Evolutionary conservation across 1,140 invertebrate species (phyloP).

Genomic region (Bombus vancouverensis): DNA sequence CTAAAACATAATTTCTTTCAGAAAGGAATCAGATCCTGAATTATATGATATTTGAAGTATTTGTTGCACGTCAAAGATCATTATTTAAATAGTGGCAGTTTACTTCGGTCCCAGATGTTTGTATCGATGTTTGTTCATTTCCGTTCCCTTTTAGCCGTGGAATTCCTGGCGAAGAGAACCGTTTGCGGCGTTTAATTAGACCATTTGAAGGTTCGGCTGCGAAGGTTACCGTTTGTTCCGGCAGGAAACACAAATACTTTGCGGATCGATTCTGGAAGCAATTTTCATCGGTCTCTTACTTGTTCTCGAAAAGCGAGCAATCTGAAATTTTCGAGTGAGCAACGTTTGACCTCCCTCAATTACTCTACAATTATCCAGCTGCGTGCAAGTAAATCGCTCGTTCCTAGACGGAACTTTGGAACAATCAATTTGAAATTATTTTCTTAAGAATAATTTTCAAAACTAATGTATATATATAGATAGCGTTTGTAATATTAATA

Average conservation of each 20-base stretch:
- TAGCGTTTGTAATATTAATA: too few species aligned
- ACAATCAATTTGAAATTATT: neutral
- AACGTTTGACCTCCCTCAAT: neutral
- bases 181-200: slow-evolving; percentile 15
- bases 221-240: slow-evolving; percentile 18
- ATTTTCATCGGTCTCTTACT: slow-evolving; percentile 3
- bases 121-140: slow-evolving; percentile 14
- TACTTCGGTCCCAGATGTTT: neutral
- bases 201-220: neutral
- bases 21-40: neutral
- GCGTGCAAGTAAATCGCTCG: neutral
- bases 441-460: neutral
- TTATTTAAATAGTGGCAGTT: neutral
- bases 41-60: neutral
- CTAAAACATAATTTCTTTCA: too few species aligned
- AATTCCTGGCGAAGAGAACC: neutral
- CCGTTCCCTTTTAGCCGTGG: neutral
- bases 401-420: neutral
- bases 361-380: neutral
- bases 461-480: neutral
- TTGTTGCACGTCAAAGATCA: neutral
- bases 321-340: neutral
- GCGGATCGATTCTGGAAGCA: neutral
- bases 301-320: neutral
- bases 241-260: slow-evolving; percentile 5